Evolutionary conservation across 2,113 vertebrate species (phyloP).

Genomic region (Chinchilla lanigera): DNA sequence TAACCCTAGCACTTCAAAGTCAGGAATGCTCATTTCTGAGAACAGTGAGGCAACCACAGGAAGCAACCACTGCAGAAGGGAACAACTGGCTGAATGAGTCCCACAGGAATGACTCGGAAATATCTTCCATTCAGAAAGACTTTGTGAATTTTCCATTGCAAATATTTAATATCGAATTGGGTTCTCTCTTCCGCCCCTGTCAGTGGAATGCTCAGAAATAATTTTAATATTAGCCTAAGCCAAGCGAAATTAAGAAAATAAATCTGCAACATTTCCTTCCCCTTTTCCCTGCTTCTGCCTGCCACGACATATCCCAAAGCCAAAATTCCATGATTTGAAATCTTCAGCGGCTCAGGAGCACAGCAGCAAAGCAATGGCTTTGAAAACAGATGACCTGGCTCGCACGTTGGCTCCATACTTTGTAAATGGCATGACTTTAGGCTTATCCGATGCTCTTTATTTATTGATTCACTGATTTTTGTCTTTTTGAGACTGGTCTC

Average conservation of each 20-base stretch:
- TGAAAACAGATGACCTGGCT: not conserved
- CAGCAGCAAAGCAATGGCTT: not conserved
- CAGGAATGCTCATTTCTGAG: constrained; percentile 78
- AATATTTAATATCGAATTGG: constrained; percentile 78
- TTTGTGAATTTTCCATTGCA: constrained; percentile 81
- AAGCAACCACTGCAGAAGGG: constrained; percentile 67
- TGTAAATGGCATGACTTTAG: not conserved
- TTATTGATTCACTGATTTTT: too few species aligned
- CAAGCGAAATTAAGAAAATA: constrained; percentile 78
- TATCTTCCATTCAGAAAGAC: constrained; percentile 80
- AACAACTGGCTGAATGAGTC: constrained; percentile 72
- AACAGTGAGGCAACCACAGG: constrained; percentile 79
- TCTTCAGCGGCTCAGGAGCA: not conserved
- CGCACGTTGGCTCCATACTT: not conserved
- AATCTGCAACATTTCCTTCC: constrained; percentile 73
- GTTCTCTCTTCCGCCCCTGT: constrained; percentile 74
- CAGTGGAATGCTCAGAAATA: constrained; percentile 76
- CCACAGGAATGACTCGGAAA: constrained; percentile 71
- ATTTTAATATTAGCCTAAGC: constrained; percentile 76
- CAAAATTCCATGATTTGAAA: constrained; percentile 23
- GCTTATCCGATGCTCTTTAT: not conserved
- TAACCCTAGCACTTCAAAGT: constrained; percentile 81
- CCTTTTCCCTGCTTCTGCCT: constrained; percentile 14
- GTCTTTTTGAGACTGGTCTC: too few species aligned
- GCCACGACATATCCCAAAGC: not conserved